Evolutionary conservation across 2,113 vertebrate genomes (phyloP), one percentile per base, ranked within the genome.

Genomic region (Athene cunicularia): DNA sequence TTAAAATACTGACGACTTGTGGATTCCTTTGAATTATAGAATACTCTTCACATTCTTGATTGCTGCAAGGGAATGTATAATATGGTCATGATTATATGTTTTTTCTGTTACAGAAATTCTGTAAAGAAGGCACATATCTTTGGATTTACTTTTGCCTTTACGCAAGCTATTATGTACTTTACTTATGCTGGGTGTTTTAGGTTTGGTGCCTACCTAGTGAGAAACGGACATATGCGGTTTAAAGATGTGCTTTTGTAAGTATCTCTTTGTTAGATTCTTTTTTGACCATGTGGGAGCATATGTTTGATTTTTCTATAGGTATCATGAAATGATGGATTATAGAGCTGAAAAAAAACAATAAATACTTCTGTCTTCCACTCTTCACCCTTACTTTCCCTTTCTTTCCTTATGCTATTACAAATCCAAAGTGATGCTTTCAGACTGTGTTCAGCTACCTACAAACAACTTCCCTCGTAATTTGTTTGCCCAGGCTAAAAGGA

Each of bases 231-330:
- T 35, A 99, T 98, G 98, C 72, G 63, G 10, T 98, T 98, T 77
- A 98, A 98, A 80, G 95, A 94, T 16, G 98, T 99, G 43, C 99
- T 99, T 95, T 97, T 99, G 99, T 99, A 97, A 99, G 99, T 99
- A 93, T 64, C 30, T 67, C 58, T 59, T 19, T 17, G 19, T 33
- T 30, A 37, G 17, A 10, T 59, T 84, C 28, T 56, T 82, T 64
- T 67, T 49, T 50, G 37, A 41, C 39, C 21, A 13, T 16, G 14
- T 47, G 55, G 43, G 37, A 83, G 17, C 63, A 15, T 11, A 37
- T 33, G 26, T 66, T 83, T 70, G 14, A 32, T 72, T 56, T 88
- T 71, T 58, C 66, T 64, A 7, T 14, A 67, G 11, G 5, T 33
- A 52, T 66, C 19, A 52, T 17, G 32, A 76, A 49, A 47, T 39